These are phyloP conservation scores for Oligia strigilis DNA, from an alignment of 2,888 invertebrate genomes.

Conservation along the genomic window DNA sequence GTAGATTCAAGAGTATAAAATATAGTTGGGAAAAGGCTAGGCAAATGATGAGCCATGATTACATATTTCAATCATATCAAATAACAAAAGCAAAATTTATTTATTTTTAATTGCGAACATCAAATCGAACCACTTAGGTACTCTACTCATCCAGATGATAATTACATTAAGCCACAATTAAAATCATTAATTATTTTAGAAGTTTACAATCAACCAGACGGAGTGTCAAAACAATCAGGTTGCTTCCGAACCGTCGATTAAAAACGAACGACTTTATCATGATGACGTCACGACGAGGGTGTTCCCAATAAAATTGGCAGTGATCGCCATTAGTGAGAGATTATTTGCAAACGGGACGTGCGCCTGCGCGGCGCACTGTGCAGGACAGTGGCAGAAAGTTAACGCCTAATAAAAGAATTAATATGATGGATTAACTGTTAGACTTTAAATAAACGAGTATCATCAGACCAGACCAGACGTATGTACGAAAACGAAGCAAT, in stretches of 20 bases:
- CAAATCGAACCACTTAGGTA: not conserved
- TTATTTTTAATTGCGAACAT: not conserved
- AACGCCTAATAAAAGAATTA: not conserved
- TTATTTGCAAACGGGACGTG: conserved; percentile 56
- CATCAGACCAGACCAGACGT: not conserved
- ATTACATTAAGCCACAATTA: conserved; percentile 7
- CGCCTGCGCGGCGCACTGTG: not conserved
- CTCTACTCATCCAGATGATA: not conserved
- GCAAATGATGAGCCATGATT: too few species aligned
- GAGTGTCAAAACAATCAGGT: conserved; percentile 21
- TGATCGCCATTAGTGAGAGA: conserved; percentile 51
- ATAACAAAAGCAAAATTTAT: not conserved
- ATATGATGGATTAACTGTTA: not conserved
- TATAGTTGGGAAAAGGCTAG: too few species aligned
- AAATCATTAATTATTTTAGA: conserved; percentile 14
- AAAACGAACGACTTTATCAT: conserved; percentile 31
- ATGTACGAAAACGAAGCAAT: not conserved
- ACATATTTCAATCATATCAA: not conserved
- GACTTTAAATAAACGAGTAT: not conserved
- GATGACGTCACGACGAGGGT: conserved; percentile 43
- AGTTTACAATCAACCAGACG: conserved; percentile 35
- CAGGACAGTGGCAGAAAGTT: conserved; percentile 26
- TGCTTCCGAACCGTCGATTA: conserved; percentile 23
- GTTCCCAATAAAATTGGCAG: conserved; percentile 60
- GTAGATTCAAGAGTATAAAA: not conserved